These are phyloP conservation scores for Aeoliscus strigatus DNA, from an alignment of 2,797 vertebrate species.

Conservation along the genomic window DNA sequence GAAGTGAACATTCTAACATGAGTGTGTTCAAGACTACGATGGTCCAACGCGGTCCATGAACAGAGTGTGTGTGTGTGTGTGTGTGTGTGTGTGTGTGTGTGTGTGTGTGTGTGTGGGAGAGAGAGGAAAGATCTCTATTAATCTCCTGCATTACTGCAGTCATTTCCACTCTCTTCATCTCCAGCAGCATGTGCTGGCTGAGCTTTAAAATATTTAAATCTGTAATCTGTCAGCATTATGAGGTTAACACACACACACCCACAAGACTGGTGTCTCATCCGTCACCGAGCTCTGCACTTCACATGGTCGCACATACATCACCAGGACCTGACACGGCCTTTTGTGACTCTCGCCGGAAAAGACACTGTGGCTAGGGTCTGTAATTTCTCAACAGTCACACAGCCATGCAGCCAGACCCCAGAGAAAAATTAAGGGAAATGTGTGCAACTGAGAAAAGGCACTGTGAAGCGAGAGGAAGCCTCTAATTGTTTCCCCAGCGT, in stretches of 20 bases:
- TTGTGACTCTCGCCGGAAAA: constrained; percentile 57
- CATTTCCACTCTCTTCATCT: constrained; percentile 71
- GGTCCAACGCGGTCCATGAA: constrained; percentile 12
- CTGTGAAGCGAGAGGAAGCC: constrained; percentile 45
- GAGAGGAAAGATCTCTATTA: constrained; percentile 58
- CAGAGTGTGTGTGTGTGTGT: constrained; percentile 13
- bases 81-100: constrained; percentile 15
- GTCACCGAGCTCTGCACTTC: constrained; percentile 63
- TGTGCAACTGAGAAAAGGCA: constrained; percentile 25
- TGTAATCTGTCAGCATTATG: constrained; percentile 76
- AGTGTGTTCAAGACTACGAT: not conserved
- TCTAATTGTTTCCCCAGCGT: constrained; percentile 75
- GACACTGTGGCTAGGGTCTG: constrained; percentile 49
- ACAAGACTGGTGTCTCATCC: constrained; percentile 55
- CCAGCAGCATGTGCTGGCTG: constrained; percentile 58
- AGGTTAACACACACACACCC: constrained; percentile 59
- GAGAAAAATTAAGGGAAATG: constrained; percentile 62
- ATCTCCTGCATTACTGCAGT: constrained; percentile 72
- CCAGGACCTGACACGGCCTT: constrained; percentile 53
- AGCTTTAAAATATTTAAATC: constrained; percentile 81
- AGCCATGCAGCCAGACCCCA: constrained; percentile 55
- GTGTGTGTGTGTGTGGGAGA: constrained; percentile 18
- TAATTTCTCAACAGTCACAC: constrained; percentile 64
- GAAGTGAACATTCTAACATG: no score
- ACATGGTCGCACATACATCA: constrained; percentile 53